These are phyloP conservation scores for Xenopus petersii DNA, from an alignment of 2,797 vertebrate species.

Conservation along the genomic window DNA sequence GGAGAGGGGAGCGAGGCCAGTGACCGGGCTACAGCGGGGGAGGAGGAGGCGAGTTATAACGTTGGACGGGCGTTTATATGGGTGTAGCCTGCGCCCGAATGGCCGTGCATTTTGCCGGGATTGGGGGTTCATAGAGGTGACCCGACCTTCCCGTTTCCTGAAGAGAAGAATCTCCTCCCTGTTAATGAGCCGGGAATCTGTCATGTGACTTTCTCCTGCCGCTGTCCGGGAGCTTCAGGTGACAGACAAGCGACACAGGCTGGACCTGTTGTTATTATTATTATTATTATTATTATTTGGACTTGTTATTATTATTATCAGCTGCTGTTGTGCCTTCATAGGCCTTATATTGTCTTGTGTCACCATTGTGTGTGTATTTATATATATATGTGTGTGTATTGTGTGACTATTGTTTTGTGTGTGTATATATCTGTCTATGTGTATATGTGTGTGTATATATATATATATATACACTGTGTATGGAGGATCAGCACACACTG, in stretches of 20 bases:
- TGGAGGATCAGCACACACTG: no score
- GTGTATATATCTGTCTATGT: no score
- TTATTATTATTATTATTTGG: no score
- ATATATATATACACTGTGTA: no score
- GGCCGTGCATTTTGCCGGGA: background rate
- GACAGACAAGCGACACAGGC: background rate
- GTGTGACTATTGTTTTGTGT: no score
- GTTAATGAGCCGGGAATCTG: background rate
- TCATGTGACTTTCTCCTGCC: slow-evolving; percentile 6
- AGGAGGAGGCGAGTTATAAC: background rate
- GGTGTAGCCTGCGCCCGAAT: slow-evolving; percentile 12
- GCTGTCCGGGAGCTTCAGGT: slow-evolving; percentile 21
- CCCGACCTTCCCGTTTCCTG: background rate
- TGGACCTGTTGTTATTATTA: background rate
- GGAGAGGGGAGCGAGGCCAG: slow-evolving; percentile 51
- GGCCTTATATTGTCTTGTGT: no score
- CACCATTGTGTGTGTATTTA: no score
- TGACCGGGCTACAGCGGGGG: background rate
- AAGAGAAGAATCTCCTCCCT: background rate
- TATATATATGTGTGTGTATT: no score
- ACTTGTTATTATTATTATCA: background rate
- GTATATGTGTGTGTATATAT: no score
- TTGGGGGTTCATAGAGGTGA: slow-evolving; percentile 16
- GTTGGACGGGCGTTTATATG: background rate
- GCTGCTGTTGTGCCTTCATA: no score